Conservation (phyloP, 2,113 vertebrate species). For the Phodopus roborovskii region DNA sequence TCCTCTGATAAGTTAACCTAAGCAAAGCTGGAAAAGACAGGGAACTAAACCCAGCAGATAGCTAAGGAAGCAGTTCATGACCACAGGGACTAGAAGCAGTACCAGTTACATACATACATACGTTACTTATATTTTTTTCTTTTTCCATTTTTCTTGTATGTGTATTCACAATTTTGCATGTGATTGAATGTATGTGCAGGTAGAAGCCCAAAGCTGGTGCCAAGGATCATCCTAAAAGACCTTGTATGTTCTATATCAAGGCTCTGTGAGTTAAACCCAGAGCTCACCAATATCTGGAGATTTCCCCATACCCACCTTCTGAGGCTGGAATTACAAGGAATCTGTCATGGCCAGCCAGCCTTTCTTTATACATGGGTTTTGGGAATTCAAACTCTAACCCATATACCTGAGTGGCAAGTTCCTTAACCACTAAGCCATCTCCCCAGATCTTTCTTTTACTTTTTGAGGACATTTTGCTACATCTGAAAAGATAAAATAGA, state of each 20-base stretch:
- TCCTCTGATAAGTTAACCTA: not conserved
- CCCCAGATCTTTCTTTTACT: not conserved
- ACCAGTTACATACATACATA: not conserved
- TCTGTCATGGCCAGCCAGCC: too few relatives aligned
- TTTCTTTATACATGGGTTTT: not conserved
- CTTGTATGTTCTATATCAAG: not conserved
- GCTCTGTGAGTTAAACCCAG: not conserved
- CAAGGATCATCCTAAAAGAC: not conserved
- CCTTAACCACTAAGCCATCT: not conserved
- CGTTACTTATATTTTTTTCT: not conserved
- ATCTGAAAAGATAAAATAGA: not conserved
- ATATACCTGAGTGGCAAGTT: not conserved
- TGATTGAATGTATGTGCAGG: not conserved
- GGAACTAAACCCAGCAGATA: not conserved
- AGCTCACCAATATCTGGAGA: not conserved
- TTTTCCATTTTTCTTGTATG: not conserved
- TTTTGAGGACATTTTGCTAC: conserved; percentile 38
- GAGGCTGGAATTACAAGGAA: not conserved
- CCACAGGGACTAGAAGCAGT: not conserved
- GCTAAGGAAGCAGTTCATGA: not conserved
- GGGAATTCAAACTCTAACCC: not conserved
- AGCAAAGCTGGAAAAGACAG: not conserved
- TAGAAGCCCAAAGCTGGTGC: not conserved
- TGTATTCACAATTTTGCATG: not conserved
- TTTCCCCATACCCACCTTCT: not conserved